phyloP scores from a whole-genome alignment of 1,140 invertebrate genomes.

The Rhyzopertha dominica region DNA sequence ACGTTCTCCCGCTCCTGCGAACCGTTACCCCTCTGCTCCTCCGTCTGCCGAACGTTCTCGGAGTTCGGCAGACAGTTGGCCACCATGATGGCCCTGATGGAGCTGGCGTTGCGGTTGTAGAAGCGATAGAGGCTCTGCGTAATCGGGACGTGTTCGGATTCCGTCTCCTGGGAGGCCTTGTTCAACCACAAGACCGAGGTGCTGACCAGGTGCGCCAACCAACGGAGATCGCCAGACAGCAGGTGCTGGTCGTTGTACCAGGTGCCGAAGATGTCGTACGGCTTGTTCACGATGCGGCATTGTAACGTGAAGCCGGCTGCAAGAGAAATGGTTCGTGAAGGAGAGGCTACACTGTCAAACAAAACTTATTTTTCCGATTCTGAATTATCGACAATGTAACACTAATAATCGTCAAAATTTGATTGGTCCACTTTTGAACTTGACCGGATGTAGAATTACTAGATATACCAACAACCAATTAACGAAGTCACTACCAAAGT shows the following conservation, averaged over 20 bases:
- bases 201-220: slow-evolving; percentile 74
- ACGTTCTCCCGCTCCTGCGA: slow-evolving; percentile 18
- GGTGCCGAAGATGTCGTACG: slow-evolving; percentile 85
- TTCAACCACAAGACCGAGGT: slow-evolving; percentile 78
- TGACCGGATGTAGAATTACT: no score
- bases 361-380: no score
- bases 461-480: no score
- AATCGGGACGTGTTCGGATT: slow-evolving; percentile 76
- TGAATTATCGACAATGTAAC: no score
- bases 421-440: no score
- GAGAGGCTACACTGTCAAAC: no score
- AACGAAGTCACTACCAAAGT: no score
- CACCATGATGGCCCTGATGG: slow-evolving; percentile 70
- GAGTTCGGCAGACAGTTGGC: slow-evolving; percentile 58
- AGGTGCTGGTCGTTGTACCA: slow-evolving; percentile 84
- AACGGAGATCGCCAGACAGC: slow-evolving; percentile 74
- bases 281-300: slow-evolving; percentile 78
- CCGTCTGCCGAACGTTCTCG: slow-evolving; percentile 33
- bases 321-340: no score
- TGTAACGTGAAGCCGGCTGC: slow-evolving; percentile 67
- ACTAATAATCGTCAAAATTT: no score
- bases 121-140: slow-evolving; percentile 74
- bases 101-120: slow-evolving; percentile 79
- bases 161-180: slow-evolving; percentile 75
- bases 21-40: slow-evolving; percentile 35